A percentile compares a stretch with the other conserved stretches of the same genome.
Conservation (phyloP, 2,888 invertebrate genomes). For the Nezara viridula region DNA sequence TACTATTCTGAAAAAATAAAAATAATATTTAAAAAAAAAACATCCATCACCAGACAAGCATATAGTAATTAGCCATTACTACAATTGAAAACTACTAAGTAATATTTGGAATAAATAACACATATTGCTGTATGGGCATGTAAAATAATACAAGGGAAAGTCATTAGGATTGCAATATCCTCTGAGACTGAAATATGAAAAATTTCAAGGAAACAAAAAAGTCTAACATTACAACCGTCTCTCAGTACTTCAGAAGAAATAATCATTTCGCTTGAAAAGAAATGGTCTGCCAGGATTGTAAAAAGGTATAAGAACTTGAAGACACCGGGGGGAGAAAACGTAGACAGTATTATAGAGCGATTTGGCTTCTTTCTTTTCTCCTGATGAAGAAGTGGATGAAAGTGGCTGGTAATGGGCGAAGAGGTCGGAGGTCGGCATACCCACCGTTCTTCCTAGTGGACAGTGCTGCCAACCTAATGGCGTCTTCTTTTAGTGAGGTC, state of each 20-base stretch:
- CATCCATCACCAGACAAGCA: too few species aligned
- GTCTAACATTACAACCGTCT: not conserved
- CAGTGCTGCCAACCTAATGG: not conserved
- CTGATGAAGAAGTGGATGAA: conserved; percentile 2
- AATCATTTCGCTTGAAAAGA: not conserved
- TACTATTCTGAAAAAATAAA: too few species aligned
- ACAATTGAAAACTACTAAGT: too few species aligned
- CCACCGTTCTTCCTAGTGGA: not conserved
- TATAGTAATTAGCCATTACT: too few species aligned
- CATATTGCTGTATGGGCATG: too few species aligned
- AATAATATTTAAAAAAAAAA: too few species aligned
- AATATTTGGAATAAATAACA: too few species aligned
- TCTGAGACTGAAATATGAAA: not conserved
- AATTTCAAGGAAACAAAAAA: not conserved
- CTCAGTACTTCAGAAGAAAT: not conserved
- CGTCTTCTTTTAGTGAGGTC: not conserved
- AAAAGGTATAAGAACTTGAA: not conserved
- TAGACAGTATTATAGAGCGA: conserved; percentile 1
- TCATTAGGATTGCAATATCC: not conserved
- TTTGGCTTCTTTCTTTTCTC: conserved; percentile 13
- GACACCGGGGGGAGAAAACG: not conserved
- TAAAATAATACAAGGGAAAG: too few species aligned
- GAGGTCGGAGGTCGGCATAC: conserved; percentile 25
- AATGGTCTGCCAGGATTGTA: not conserved
- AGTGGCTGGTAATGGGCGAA: conserved; percentile 12